Conservation (phyloP, 35 echinoderm and acorn worm genomes). For the Ophioderma brevispina region DNA sequence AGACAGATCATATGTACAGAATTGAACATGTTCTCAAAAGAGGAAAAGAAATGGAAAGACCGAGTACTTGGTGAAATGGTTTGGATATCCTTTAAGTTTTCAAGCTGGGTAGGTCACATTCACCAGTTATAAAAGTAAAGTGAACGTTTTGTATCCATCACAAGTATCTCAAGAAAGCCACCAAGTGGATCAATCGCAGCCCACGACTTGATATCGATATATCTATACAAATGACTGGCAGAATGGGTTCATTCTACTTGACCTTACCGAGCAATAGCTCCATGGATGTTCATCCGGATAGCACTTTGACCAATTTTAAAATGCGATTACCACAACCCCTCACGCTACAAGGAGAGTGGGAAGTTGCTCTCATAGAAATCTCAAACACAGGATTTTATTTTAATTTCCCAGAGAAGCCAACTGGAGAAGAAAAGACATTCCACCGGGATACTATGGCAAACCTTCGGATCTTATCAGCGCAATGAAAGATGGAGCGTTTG, state of each 20-base stretch:
- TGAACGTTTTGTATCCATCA: neutral
- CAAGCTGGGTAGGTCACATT: constrained; percentile 84
- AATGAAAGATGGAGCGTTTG: neutral
- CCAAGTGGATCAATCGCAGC: neutral
- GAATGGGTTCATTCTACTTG: constrained; percentile 9
- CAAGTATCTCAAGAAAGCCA: neutral
- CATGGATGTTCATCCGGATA: constrained; percentile 22
- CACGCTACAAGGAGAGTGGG: constrained; percentile 23
- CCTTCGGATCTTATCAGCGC: neutral
- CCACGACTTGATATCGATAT: neutral
- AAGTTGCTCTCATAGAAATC: constrained; percentile 32
- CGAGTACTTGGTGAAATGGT: constrained; percentile 80
- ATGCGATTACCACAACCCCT: constrained; percentile 5
- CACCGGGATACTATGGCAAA: constrained; percentile 1
- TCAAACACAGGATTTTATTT: neutral
- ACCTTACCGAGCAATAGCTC: constrained; percentile 63
- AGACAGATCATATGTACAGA: constrained; percentile 24
- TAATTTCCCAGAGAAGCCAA: neutral
- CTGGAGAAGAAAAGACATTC: constrained; percentile 10
- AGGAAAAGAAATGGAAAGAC: constrained; percentile 32
- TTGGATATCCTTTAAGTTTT: constrained; percentile 74
- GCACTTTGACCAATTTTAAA: constrained; percentile 13
- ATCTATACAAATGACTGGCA: neutral
- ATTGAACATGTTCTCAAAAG: neutral
- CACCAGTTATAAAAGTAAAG: too few species aligned